Percentiles rank a stretch among this genome's conserved stretches.
These are phyloP conservation scores for Acanthiza pusilla DNA, from an alignment of 2,797 vertebrate genomes.

Conservation along the genomic window DNA sequence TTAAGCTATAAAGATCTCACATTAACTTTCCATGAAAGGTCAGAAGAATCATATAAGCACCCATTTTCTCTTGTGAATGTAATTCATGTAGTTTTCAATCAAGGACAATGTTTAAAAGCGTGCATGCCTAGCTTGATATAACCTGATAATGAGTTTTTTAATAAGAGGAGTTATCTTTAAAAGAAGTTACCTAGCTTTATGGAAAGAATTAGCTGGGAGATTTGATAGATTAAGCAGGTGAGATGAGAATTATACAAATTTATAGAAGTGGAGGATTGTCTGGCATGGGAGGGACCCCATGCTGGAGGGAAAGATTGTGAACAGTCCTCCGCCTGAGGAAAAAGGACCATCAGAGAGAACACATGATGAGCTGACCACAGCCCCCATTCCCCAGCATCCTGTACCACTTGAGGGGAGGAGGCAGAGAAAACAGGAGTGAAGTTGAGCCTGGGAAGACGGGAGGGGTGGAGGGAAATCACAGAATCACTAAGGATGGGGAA, in stretches of 20 bases:
- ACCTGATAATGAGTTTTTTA: background rate
- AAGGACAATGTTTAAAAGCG: background rate
- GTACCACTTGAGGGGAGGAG: background rate
- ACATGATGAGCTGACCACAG: background rate
- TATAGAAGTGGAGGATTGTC: background rate
- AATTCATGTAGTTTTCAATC: background rate
- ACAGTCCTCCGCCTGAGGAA: background rate
- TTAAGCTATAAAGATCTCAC: background rate
- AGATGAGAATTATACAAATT: background rate
- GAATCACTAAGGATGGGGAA: background rate
- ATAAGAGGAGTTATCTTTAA: background rate
- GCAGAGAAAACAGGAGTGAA: background rate
- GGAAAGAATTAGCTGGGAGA: background rate
- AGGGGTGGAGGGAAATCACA: background rate
- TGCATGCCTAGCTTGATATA: background rate
- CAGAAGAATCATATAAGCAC: background rate
- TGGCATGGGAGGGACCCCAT: accelerated
- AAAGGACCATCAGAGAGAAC: background rate
- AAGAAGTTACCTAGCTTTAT: background rate
- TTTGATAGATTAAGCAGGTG: background rate
- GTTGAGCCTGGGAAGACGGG: background rate
- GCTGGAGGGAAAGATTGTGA: background rate
- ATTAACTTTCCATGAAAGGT: background rate
- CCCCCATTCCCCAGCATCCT: too few relatives aligned
- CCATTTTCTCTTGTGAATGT: background rate